Evolutionary conservation across 2,797 vertebrate genomes (phyloP), one percentile per base, ranked within the genome.

Genomic region (Tachyglossus aculeatus): DNA sequence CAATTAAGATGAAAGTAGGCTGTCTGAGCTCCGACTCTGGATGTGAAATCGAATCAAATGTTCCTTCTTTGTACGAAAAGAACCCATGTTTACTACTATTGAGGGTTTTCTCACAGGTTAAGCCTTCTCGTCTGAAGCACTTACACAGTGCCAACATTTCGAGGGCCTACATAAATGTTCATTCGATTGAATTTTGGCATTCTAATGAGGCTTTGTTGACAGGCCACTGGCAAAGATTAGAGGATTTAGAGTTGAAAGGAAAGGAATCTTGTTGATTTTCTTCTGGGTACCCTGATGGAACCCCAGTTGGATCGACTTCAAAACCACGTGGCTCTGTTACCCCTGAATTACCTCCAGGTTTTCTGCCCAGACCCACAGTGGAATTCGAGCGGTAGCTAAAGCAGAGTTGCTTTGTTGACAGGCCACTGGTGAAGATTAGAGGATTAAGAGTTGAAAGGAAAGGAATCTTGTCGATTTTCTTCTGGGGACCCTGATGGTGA

Each of bases 361-460:
- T 29, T 47, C 11, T 4, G 6, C 12, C 9, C 36, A 15, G 34
- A 45, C 12, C 10, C 24, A 58, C 18, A 13, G 39, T 22, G 56
- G 55, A 21, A 0, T 1, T 32, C 29, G 9, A 6, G 39, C 53
- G 52, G n/a, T 47, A 21, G 31, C 24, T n/a, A 52, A 55, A 31
- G 18, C 9, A 18, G 39, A 24, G 9, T 27, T 43, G 5, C 33
- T 45, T 57, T 51, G 61, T 56, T n/a, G 50, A 71, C 24, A 71
- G 51, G 16, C 32, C 12, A 6, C 24, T 48, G n/a, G 22, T 29
- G 16, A 21, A 7, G 57, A 48, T 29, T 24, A 39, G 22, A 39
- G 62, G 48, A 36, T 36, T 55, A 48, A 34, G 3, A 36, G 31
- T 59, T 67, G 53, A 71, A 45, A 77, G 43, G 66, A 48, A 63